phyloP scores from a whole-genome alignment of 2,797 vertebrate genomes.

The Liasis olivaceus region DNA sequence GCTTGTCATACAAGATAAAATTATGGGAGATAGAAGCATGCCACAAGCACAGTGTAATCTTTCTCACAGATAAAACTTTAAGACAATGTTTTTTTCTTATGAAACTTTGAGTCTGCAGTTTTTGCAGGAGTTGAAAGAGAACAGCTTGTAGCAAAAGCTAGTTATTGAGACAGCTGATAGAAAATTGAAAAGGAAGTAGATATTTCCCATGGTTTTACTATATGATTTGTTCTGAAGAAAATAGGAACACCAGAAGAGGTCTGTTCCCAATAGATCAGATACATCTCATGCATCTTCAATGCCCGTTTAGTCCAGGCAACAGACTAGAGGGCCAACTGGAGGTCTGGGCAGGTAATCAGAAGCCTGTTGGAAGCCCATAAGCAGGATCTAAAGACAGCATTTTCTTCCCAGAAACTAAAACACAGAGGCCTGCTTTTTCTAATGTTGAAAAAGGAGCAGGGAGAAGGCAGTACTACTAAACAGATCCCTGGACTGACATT shows the following conservation, averaged over 20 bases:
- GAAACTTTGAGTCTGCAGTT: constrained; percentile 13
- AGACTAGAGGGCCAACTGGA: background rate
- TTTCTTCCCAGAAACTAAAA: background rate
- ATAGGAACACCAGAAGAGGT: background rate
- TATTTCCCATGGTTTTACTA: constrained; percentile 3
- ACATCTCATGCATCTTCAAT: no score
- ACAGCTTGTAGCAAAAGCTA: background rate
- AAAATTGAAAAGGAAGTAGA: background rate
- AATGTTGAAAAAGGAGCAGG: background rate
- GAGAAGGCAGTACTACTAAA: no score
- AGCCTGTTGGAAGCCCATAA: background rate
- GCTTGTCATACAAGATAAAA: background rate
- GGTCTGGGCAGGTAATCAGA: background rate
- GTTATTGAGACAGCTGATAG: background rate
- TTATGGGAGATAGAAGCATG: background rate
- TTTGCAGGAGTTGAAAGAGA: background rate
- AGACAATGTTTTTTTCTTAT: background rate
- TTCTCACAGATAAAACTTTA: background rate
- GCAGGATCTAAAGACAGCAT: background rate
- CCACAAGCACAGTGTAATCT: background rate
- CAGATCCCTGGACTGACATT: background rate
- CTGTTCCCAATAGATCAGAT: no score
- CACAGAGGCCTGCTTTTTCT: background rate
- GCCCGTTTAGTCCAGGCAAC: background rate
- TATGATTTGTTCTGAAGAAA: background rate